A percentile compares a stretch with the other conserved stretches of the same genome.
Conservation (phyloP, 2,113 vertebrate genomes). For the Rana temporaria region DNA sequence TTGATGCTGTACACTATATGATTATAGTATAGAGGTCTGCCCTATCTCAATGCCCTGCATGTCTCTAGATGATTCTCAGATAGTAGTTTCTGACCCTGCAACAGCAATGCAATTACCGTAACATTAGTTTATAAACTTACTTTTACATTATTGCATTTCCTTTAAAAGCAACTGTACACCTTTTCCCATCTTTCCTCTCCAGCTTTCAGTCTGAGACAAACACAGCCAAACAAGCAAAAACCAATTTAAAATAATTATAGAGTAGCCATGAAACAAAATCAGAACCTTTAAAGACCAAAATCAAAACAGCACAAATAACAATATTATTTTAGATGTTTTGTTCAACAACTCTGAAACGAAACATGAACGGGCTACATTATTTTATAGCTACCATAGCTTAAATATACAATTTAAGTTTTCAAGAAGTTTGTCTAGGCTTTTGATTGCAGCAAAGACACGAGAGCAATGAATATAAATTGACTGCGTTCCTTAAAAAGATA, state of each 20-base stretch:
- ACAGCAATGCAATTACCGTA: background rate
- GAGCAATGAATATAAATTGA: too few relatives aligned
- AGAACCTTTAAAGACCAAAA: background rate
- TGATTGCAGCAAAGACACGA: too few relatives aligned
- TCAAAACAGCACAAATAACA: background rate
- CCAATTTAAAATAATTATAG: constrained; percentile 15
- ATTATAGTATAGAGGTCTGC: background rate
- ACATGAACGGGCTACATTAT: too few relatives aligned
- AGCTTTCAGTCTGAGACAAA: background rate
- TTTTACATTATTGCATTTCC: background rate
- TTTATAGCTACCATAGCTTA: too few relatives aligned
- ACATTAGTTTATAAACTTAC: background rate
- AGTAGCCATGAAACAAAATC: background rate
- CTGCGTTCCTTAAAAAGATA: too few relatives aligned
- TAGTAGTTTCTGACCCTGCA: background rate
- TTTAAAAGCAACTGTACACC: background rate
- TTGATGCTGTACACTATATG: background rate
- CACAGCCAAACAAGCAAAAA: background rate
- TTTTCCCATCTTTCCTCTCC: background rate
- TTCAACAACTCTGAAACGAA: background rate
- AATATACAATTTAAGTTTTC: too few relatives aligned
- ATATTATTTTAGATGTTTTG: background rate
- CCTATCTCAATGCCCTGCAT: background rate
- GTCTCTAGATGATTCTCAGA: background rate
- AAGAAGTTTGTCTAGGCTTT: too few relatives aligned